These are phyloP conservation scores for Callyntrura sp. DNA, from an alignment of 2,888 invertebrate genomes.

Conservation along the genomic window DNA sequence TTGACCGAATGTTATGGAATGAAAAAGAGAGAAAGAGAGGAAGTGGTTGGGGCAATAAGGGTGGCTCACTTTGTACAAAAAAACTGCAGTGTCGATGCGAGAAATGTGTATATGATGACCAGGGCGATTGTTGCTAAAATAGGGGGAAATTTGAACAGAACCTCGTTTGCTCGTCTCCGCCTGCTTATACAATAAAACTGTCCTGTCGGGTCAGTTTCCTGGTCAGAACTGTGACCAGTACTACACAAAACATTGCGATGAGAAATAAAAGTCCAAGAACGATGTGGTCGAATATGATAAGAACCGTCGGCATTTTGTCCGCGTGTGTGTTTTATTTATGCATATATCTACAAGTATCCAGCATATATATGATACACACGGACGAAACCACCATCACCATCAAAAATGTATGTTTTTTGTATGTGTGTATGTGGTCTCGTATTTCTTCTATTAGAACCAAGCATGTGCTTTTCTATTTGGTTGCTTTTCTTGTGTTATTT, in stretches of 20 bases:
- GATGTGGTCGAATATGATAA: slow-evolving; percentile 84
- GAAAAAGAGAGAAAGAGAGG: background rate
- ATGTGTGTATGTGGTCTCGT: slow-evolving; percentile 20
- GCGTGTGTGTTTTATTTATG: slow-evolving; percentile 11
- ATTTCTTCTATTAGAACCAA: slow-evolving; percentile 31
- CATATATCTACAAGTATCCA: background rate
- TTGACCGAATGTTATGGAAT: slow-evolving; percentile 2
- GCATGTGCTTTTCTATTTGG: background rate
- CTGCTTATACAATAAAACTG: slow-evolving; percentile 81
- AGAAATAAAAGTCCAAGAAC: slow-evolving; percentile 84
- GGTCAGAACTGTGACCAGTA: slow-evolving; percentile 82
- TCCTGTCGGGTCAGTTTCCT: slow-evolving; percentile 82
- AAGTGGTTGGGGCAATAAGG: slow-evolving; percentile 42
- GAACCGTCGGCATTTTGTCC: slow-evolving; percentile 84
- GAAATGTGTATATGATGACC: background rate
- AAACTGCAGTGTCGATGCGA: slow-evolving; percentile 9
- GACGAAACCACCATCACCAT: background rate
- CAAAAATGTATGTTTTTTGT: slow-evolving; percentile 20
- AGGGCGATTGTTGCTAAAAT: background rate
- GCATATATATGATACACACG: background rate
- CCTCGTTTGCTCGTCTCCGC: slow-evolving; percentile 15
- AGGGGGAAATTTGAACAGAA: slow-evolving; percentile 55
- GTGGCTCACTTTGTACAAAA: slow-evolving; percentile 16
- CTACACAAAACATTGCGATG: slow-evolving; percentile 84
- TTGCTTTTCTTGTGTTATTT: slow-evolving; percentile 23